These are phyloP conservation scores for Arizona elegans DNA, from an alignment of 2,113 vertebrate species.

Conservation along the genomic window DNA sequence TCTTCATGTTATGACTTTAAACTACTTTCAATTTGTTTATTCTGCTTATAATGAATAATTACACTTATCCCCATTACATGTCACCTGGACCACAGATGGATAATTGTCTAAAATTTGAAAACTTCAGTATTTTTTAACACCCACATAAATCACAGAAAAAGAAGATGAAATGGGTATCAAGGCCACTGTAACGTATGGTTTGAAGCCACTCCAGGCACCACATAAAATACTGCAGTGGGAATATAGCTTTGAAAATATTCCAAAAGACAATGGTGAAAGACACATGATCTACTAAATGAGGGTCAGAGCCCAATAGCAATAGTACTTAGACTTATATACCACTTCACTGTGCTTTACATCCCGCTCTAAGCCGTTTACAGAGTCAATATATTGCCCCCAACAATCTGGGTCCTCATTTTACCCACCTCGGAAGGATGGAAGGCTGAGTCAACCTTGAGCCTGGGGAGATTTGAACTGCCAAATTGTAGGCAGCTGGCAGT, in stretches of 20 bases:
- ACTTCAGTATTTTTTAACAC: not conserved
- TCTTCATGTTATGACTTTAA: not conserved
- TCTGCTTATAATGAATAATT: not conserved
- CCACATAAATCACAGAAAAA: not conserved
- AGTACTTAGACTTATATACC: no score
- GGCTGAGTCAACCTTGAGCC: no score
- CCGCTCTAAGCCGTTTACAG: no score
- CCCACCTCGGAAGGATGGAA: no score
- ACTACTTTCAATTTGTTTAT: not conserved
- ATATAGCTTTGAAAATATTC: not conserved
- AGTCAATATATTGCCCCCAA: no score
- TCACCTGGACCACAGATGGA: not conserved
- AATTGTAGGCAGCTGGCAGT: no score
- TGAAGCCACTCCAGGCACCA: not conserved
- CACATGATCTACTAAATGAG: not conserved
- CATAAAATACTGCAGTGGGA: not conserved
- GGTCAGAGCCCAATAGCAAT: no score
- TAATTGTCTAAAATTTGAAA: not conserved
- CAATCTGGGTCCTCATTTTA: no score
- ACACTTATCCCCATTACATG: not conserved
- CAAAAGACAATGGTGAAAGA: not conserved
- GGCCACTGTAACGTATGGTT: not conserved
- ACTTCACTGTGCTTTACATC: no score
- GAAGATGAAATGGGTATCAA: not conserved
- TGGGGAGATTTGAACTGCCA: no score